A percentile compares a stretch with the other conserved stretches of the same genome.
Evolutionary conservation across 2,113 vertebrate genomes (phyloP).

Genomic region (Macquaria ambigua): DNA sequence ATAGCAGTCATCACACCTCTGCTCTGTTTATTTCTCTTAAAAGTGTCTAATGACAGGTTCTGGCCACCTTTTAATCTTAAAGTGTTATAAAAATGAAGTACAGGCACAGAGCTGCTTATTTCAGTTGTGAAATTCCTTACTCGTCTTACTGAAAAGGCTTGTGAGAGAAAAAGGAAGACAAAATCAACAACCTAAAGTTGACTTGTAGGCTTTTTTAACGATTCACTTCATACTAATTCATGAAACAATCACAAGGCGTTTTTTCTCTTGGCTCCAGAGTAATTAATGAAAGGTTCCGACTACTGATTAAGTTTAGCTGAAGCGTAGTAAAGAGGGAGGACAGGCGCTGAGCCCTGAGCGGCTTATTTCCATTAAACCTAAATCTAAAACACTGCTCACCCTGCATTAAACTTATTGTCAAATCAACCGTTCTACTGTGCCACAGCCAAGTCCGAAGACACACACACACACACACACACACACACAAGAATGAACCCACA

Average conservation of each 20-base stretch:
- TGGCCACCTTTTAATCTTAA: neutral
- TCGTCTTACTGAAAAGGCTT: neutral
- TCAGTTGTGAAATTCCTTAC: neutral
- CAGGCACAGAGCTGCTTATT: neutral
- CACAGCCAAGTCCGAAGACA: neutral
- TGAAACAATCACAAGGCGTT: slow-evolving; percentile 55
- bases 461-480: neutral
- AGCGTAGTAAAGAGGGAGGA: slow-evolving; percentile 62
- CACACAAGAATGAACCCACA: neutral
- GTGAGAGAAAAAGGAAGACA: neutral
- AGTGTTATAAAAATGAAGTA: neutral
- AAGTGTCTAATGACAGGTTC: slow-evolving; percentile 26
- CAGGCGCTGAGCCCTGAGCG: slow-evolving; percentile 48
- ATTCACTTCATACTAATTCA: slow-evolving; percentile 65
- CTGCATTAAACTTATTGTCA: slow-evolving; percentile 53
- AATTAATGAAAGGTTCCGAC: slow-evolving; percentile 60
- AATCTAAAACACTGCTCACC: slow-evolving; percentile 49
- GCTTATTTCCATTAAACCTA: slow-evolving; percentile 58
- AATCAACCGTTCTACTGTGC: slow-evolving; percentile 26
- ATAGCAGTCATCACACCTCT: neutral
- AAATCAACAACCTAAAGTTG: slow-evolving; percentile 22
- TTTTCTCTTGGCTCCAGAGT: slow-evolving; percentile 45
- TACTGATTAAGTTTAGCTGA: slow-evolving; percentile 66
- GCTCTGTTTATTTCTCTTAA: neutral
- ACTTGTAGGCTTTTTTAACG: slow-evolving; percentile 52